Evolutionary conservation across 2,113 vertebrate genomes (phyloP).

Genomic region (Miniopterus natalensis): DNA sequence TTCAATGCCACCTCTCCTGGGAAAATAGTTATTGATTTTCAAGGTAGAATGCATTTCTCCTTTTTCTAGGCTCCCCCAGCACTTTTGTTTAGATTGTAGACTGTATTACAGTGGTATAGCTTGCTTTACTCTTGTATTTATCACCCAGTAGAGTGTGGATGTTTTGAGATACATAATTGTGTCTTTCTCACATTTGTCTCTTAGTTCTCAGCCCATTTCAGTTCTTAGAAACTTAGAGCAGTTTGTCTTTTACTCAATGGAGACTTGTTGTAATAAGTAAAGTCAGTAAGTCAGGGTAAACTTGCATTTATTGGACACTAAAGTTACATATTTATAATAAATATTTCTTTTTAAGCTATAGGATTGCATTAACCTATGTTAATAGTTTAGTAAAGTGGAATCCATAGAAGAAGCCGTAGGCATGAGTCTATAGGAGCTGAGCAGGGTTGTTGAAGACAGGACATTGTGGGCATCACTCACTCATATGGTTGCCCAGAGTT

Average conservation of each 20-base stretch:
- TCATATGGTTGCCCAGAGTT: not conserved
- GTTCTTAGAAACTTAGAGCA: slow-evolving; percentile 2
- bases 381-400: not conserved
- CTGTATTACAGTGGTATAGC: not conserved
- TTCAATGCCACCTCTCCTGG: not conserved
- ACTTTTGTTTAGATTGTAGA: not conserved
- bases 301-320: not conserved
- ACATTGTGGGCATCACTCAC: too few relatives aligned
- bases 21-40: not conserved
- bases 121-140: not conserved
- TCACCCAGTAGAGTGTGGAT: not conserved
- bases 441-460: not conserved
- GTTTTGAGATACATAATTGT: not conserved
- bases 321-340: not conserved
- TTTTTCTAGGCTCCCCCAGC: not conserved
- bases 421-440: not conserved
- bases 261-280: not conserved
- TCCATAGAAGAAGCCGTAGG: not conserved
- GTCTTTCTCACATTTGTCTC: not conserved
- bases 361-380: not conserved
- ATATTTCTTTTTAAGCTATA: not conserved
- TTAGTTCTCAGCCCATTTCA: not conserved
- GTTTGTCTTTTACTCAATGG: not conserved
- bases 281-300: not conserved
- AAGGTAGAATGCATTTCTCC: not conserved